These are phyloP conservation scores for Zygaena filipendulae DNA, from an alignment of 2,888 invertebrate species.

Conservation along the genomic window DNA sequence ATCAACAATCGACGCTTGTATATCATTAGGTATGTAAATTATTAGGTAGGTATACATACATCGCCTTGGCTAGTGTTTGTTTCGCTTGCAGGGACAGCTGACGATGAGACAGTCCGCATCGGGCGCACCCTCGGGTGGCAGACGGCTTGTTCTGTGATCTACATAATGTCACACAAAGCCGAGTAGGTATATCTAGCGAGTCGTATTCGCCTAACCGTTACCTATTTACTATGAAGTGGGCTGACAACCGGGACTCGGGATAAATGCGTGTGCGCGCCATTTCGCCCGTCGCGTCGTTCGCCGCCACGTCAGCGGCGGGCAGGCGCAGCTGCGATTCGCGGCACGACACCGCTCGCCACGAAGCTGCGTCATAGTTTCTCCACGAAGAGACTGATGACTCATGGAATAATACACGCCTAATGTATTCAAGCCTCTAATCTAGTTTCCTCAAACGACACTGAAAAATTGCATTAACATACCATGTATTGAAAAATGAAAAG, in stretches of 20 bases:
- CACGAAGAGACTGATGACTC: constrained; percentile 51
- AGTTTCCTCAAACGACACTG: no score
- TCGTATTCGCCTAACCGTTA: constrained; percentile 51
- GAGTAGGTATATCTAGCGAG: constrained; percentile 32
- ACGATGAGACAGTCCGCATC: no score
- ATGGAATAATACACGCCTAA: constrained; percentile 65
- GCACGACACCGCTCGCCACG: constrained; percentile 29
- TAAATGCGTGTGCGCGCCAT: constrained; percentile 33
- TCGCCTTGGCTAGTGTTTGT: no score
- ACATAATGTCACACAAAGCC: no score
- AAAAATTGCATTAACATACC: no score
- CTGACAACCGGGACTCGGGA: constrained; percentile 54
- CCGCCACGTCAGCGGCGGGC: constrained; percentile 25
- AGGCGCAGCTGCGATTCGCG: constrained; percentile 34
- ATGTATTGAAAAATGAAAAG: constrained; percentile 29
- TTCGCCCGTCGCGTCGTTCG: constrained; percentile 25
- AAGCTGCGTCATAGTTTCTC: constrained; percentile 37
- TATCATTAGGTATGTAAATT: no score
- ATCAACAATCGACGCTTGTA: no score
- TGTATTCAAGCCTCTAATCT: no score
- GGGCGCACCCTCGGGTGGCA: no score
- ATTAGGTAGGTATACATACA: no score
- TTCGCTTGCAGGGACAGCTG: no score
- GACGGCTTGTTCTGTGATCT: no score
- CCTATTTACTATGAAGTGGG: constrained; percentile 47